These are phyloP conservation scores for Stenodera caucasica DNA, from an alignment of 2,888 invertebrate species.

Conservation along the genomic window DNA sequence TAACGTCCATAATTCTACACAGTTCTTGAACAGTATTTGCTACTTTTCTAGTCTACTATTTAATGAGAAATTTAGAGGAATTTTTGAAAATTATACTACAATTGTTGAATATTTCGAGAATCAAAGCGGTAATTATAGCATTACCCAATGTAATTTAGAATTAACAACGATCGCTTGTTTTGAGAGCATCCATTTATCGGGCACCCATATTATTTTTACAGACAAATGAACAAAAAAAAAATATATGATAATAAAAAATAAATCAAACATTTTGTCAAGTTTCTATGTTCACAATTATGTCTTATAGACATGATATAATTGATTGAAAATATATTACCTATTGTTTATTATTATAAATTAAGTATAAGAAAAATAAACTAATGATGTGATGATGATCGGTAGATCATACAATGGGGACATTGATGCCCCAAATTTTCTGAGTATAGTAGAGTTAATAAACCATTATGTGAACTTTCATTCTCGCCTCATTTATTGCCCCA, in stretches of 20 bases:
- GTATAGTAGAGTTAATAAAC: slow-evolving; percentile 77
- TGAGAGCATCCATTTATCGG: slow-evolving; percentile 1
- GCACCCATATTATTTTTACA: slow-evolving; percentile 1
- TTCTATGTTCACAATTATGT: slow-evolving; percentile 53
- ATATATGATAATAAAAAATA: background rate
- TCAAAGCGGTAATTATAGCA: background rate
- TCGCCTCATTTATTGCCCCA: slow-evolving; percentile 28
- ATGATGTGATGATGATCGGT: slow-evolving; percentile 74
- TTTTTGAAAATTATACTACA: slow-evolving; percentile 1
- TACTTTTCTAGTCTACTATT: slow-evolving; percentile 6
- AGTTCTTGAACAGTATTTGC: background rate
- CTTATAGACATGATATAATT: slow-evolving; percentile 52
- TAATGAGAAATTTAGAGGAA: background rate
- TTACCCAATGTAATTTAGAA: slow-evolving; percentile 4
- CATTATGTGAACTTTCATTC: slow-evolving; percentile 64
- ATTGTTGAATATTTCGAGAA: background rate
- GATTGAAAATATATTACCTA: slow-evolving; percentile 55
- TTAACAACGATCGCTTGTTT: background rate
- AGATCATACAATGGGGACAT: slow-evolving; percentile 61
- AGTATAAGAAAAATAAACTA: slow-evolving; percentile 58
- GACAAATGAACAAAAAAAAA: too few species aligned
- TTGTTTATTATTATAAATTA: slow-evolving; percentile 56
- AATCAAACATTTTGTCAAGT: slow-evolving; percentile 57
- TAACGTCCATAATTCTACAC: slow-evolving; percentile 6
- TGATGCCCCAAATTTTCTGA: slow-evolving; percentile 62